These are phyloP conservation scores for Saturnia pavonia DNA, from an alignment of 2,888 invertebrate species.

Conservation along the genomic window DNA sequence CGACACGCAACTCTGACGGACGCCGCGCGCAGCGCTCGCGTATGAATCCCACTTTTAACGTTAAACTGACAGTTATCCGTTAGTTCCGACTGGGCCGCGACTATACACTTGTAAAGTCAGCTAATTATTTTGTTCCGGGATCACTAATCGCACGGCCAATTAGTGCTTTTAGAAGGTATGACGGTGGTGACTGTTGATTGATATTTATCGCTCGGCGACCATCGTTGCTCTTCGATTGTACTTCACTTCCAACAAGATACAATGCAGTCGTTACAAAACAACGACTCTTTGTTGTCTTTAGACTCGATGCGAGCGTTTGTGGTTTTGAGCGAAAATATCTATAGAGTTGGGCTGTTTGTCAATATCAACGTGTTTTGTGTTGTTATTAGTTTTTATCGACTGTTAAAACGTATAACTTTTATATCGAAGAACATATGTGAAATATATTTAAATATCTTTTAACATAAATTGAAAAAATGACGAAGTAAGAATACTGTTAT, in stretches of 20 bases:
- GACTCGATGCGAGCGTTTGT: not conserved
- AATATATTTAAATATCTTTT: not conserved
- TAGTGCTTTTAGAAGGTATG: not conserved
- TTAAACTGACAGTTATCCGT: not conserved
- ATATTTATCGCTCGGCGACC: not conserved
- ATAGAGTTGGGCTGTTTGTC: not conserved
- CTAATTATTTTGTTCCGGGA: no score
- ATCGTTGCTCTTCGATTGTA: not conserved
- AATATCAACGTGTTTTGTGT: not conserved
- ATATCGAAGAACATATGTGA: not conserved
- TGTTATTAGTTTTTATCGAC: not conserved
- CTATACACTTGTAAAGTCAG: no score
- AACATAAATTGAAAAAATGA: not conserved
- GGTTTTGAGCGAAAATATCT: not conserved
- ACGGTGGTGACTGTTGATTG: not conserved
- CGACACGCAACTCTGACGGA: constrained; percentile 1
- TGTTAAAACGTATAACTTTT: not conserved
- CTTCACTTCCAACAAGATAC: not conserved
- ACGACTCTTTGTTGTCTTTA: not conserved
- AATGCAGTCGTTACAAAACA: not conserved
- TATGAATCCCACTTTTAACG: constrained; percentile 62
- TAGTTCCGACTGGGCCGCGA: no score
- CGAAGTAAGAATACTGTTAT: not conserved
- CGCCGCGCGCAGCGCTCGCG: constrained; percentile 20
- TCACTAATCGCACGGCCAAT: no score